Percentiles rank a stretch among this genome's conserved stretches.
These are phyloP conservation scores for Heliconius aoede DNA, from an alignment of 2,888 invertebrate genomes.

Conservation along the genomic window DNA sequence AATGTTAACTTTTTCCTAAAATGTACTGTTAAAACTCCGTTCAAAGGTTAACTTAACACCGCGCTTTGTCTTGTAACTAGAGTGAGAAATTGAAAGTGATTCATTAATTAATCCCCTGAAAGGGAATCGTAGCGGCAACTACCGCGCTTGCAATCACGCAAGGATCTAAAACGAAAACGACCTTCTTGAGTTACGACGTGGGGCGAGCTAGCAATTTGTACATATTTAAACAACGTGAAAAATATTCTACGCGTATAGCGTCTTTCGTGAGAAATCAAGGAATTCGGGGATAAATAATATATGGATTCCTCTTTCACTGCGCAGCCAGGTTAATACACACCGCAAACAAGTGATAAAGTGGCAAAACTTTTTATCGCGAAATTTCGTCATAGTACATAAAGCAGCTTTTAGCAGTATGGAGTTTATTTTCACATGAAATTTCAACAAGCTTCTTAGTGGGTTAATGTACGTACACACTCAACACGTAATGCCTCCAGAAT, in stretches of 20 bases:
- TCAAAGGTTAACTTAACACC: no score
- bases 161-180: slow-evolving; percentile 47
- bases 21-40: no score
- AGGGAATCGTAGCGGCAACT: neutral
- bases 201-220: slow-evolving; percentile 54
- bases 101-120: neutral
- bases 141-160: neutral
- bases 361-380: slow-evolving; percentile 22
- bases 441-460: neutral
- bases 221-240: slow-evolving; percentile 60
- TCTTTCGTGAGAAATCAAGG: slow-evolving; percentile 52
- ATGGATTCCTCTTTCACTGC: slow-evolving; percentile 47
- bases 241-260: slow-evolving; percentile 49
- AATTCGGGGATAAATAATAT: slow-evolving; percentile 50
- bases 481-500: no score
- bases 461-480: no score
- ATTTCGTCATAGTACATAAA: slow-evolving; percentile 6
- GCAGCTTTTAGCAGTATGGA: slow-evolving; percentile 8
- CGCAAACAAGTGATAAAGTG: slow-evolving; percentile 15
- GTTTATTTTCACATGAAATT: neutral
- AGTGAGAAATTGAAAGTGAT: neutral
- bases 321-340: slow-evolving; percentile 44
- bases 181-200: slow-evolving; percentile 47
- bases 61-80: neutral
- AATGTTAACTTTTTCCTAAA: neutral